Base-by-base conservation (phyloP, 2,797 vertebrate genomes). In the Paramormyrops hopkinsi region DNA sequence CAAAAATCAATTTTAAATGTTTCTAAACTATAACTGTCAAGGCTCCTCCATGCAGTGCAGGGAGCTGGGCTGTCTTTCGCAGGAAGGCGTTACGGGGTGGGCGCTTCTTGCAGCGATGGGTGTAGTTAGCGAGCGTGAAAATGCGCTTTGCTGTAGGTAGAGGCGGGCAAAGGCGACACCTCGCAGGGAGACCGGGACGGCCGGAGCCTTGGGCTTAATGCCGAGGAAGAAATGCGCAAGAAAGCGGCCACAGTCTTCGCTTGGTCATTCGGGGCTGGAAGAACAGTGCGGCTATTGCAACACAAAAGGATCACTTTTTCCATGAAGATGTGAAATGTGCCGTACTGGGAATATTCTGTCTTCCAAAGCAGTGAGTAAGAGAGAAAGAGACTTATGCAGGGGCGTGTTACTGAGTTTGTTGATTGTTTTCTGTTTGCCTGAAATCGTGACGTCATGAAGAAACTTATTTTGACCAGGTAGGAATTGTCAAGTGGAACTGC, bases 271-370 rank as follows among this genome's bases (percentile, higher is more conserved):
- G 29, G 76, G 79, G 17, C n/a, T 65, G 79, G 59, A 88, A 88
- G 90, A 91, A 89, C 89, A 91, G 88, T 89, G 82, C 44, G 87
- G 37, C 65, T 62, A 73, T 37, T 65, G 84, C 22, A 53, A 48
- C 88, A 83, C 91, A 56, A 87, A 92, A 94, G 95, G 96, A 94
- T 95, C 94, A 95, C 93, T 93, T 95, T 96, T 96, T 96, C 95
- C 96, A 95, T 33, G 92, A 91, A 89, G 89, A 87, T 90, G 76
- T 82, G 76, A 82, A 46, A 82, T 46, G 56, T 88, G 50, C 88
- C 62, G 88, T 59, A 88, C 89, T 53, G 51, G 88, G 92, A 92
- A 82, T 89, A 91, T 90, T 48, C 87, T 85, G 65, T 53, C 37
- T 46, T 19, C 25, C 89, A 65, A 85, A 89, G 51, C 76, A n/a